Evolutionary conservation across 2,888 invertebrate genomes (phyloP), one percentile per base, ranked within the genome.

Genomic region (Drosophila prostipennis): DNA sequence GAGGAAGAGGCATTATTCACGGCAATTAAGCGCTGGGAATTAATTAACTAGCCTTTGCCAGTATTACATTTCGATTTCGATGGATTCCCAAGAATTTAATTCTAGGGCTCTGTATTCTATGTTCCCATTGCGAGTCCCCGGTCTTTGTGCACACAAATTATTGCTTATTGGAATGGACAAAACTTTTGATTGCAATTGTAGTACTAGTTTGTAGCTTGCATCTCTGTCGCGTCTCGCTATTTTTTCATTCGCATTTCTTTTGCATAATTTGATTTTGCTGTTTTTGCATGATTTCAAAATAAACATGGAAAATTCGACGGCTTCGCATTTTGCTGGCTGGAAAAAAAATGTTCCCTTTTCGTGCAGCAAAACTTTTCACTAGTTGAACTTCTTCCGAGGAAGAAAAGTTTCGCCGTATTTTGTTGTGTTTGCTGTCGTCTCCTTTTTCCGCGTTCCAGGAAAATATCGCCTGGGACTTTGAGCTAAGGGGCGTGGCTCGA

Each of bases 231-330:
- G 29, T 26, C 2, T 26, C 51, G 48, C n/a, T 14, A 49, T 51
- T 51, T 46, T 14, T 52, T 52, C 60, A 42, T 55, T 61, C 43
- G 39, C 39, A 58, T 73, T 69, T 55, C n/a, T n/a, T 54, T 58
- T 40, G 76, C 74, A 75, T 75, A 75, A 74, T 75, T 75, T 75
- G 71, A 74, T 70, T 74, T 70, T 67, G 40, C 72, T 72, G 76
- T 72, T 75, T 74, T 75, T 70, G 71, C 63, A 70, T 74, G 74
- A 74, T 74, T 75, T 74, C 76, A 67, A 76, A 74, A 75, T 75
- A 75, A 76, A 75, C 75, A 72, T 76, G 72, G 54, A 58, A 60
- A 74, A 74, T 73, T 60, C 43, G 57, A 60, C 60, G 29, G 52
- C 32, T 23, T 39, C 37, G 26, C 48, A 13, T 34, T 14, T 56